Percentiles rank a stretch among this genome's conserved stretches.
Evolutionary conservation across 2,113 vertebrate species (phyloP).

Genomic region (Microcebus lehilahytsara): DNA sequence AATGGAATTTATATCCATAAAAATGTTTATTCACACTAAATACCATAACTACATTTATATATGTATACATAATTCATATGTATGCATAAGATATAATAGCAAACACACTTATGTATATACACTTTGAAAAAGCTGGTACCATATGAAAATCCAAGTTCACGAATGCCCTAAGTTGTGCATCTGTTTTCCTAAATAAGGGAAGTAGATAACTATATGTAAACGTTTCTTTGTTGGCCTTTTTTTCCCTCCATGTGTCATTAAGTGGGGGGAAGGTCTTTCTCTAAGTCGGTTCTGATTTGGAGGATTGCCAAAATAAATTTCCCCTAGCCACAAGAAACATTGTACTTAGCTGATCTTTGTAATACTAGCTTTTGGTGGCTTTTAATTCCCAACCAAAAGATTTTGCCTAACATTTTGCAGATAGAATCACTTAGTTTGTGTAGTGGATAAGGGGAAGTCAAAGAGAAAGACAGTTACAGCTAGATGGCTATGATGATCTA

Average conservation of each 20-base stretch:
- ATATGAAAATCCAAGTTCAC: neutral
- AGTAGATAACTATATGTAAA: neutral
- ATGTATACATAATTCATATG: neutral
- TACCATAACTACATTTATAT: neutral
- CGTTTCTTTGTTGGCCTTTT: neutral
- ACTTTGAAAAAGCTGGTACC: neutral
- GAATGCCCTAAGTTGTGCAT: neutral
- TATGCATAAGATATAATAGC: neutral
- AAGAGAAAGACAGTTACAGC: neutral
- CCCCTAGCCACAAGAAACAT: neutral
- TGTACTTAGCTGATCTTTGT: constrained; percentile 33
- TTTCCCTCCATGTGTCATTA: neutral
- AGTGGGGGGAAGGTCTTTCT: neutral
- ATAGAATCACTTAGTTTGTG: constrained; percentile 11
- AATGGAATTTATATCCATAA: neutral
- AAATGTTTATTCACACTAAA: neutral
- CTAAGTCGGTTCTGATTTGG: neutral
- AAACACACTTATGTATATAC: neutral
- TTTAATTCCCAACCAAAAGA: constrained; percentile 39
- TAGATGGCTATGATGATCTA: neutral
- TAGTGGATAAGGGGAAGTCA: constrained; percentile 25
- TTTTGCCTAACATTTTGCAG: constrained; percentile 30
- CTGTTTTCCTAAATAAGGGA: neutral
- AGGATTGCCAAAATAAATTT: constrained; percentile 41
- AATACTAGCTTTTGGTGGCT: constrained; percentile 37